Evolutionary conservation across 2,797 vertebrate genomes (phyloP).

Genomic region (Amniataba percoides): DNA sequence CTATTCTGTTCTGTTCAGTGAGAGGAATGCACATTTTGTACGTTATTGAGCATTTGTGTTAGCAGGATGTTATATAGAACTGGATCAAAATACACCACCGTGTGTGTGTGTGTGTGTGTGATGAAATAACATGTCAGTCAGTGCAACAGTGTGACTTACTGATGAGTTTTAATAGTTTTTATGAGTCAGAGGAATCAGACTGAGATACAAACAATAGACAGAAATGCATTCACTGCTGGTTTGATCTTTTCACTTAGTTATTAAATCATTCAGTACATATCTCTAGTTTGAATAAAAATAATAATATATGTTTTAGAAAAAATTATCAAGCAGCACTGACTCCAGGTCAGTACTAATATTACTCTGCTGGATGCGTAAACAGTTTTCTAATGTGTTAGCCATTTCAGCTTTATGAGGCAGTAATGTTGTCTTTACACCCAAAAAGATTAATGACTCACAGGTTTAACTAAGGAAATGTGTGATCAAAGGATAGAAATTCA

Average conservation of each 20-base stretch:
- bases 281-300: too few species aligned
- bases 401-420: neutral
- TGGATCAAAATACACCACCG: neutral
- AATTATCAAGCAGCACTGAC: too few species aligned
- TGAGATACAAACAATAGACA: neutral
- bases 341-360: too few species aligned
- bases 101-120: neutral
- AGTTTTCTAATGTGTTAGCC: too few species aligned
- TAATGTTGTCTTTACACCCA: neutral
- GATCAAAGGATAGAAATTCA: neutral
- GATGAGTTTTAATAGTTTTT: neutral
- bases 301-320: too few species aligned
- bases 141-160: neutral
- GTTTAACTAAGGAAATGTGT: neutral
- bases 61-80: neutral
- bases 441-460: neutral
- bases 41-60: neutral
- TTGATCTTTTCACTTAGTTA: too few species aligned
- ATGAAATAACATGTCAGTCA: neutral
- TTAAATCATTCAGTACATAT: too few species aligned
- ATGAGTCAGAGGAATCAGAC: neutral
- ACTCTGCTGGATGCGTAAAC: too few species aligned
- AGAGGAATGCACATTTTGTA: neutral
- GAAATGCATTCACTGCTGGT: too few species aligned
- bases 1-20: neutral